These are phyloP conservation scores for Mormyrus proboscirostris DNA, from an alignment of 2,797 vertebrate species.

Conservation along the genomic window DNA sequence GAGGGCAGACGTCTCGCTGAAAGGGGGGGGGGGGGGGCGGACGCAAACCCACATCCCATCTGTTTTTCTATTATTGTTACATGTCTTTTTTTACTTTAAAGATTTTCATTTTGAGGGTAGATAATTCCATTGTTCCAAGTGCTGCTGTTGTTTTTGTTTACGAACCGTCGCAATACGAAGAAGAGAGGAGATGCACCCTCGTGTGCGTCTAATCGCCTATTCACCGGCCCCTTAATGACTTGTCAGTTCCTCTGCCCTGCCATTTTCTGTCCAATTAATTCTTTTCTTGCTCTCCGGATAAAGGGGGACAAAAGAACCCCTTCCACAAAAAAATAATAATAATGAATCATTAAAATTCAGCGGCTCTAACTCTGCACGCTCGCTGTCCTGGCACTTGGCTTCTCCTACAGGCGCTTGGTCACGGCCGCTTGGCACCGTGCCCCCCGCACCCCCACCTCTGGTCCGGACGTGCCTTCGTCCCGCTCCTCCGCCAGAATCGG, in stretches of 20 bases:
- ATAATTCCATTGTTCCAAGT: slow-evolving; percentile 50
- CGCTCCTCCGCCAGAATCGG: not conserved
- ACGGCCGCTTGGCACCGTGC: slow-evolving; percentile 70
- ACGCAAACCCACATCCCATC: slow-evolving; percentile 73
- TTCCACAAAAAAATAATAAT: slow-evolving; percentile 76
- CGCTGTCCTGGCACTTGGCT: slow-evolving; percentile 71
- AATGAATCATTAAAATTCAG: slow-evolving; percentile 99
- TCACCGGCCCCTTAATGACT: slow-evolving; percentile 87
- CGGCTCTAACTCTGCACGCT: slow-evolving; percentile 54
- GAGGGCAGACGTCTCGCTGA: slow-evolving; percentile 23
- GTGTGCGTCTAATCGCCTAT: slow-evolving; percentile 79
- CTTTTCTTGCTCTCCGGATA: slow-evolving; percentile 95
- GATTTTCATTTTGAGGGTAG: slow-evolving; percentile 54
- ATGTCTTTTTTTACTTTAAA: slow-evolving; percentile 38
- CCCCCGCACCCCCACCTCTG: slow-evolving; percentile 48
- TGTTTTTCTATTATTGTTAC: slow-evolving; percentile 66
- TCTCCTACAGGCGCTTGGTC: slow-evolving; percentile 64
- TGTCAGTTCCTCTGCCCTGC: slow-evolving; percentile 90
- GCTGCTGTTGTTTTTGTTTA: slow-evolving; percentile 54
- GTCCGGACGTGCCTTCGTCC: slow-evolving; percentile 43
- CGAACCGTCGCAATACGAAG: slow-evolving; percentile 56
- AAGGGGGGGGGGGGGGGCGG: slow-evolving; percentile 22
- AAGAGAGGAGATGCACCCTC: slow-evolving; percentile 57
- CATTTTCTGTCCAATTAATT: slow-evolving; percentile 99
- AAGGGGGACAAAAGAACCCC: slow-evolving; percentile 85